phyloP scores from a whole-genome alignment of 2,113 vertebrate species.

The Mungos mungo region DNA sequence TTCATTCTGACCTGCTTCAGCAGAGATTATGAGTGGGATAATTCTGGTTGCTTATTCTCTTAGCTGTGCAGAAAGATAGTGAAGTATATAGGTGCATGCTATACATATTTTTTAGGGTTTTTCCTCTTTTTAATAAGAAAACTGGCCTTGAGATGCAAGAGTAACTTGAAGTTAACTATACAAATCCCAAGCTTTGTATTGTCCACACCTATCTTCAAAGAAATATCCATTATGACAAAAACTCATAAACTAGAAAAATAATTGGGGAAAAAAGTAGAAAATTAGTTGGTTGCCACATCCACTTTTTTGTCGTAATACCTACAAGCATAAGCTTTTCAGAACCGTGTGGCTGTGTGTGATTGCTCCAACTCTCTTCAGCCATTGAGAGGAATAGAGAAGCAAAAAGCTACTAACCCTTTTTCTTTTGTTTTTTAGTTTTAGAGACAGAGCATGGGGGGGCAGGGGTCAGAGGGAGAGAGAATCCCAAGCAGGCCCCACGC shows the following conservation, averaged over 20 bases:
- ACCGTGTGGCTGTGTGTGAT: not conserved
- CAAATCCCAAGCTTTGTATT: not conserved
- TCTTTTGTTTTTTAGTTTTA: not conserved
- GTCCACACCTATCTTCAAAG: not conserved
- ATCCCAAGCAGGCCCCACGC: too few relatives aligned
- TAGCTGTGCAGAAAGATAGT: not conserved
- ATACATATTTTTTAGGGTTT: not conserved
- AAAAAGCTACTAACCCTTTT: not conserved
- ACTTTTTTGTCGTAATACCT: not conserved
- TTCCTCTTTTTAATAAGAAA: conserved; percentile 30
- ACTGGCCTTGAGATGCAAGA: conserved; percentile 1
- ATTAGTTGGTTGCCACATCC: not conserved
- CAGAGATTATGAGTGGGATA: not conserved
- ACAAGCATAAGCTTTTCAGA: not conserved
- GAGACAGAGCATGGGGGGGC: too few relatives aligned
- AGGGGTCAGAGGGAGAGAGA: too few relatives aligned
- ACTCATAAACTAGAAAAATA: not conserved
- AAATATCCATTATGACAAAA: not conserved
- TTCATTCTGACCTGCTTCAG: not conserved
- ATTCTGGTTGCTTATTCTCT: conserved; percentile 17
- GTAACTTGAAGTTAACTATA: not conserved
- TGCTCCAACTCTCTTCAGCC: not conserved
- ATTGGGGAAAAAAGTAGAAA: not conserved
- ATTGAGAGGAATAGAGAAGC: not conserved
- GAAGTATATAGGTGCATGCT: not conserved